Evolutionary conservation across 2,113 vertebrate genomes (phyloP).

Genomic region (Neoarius graeffei): DNA sequence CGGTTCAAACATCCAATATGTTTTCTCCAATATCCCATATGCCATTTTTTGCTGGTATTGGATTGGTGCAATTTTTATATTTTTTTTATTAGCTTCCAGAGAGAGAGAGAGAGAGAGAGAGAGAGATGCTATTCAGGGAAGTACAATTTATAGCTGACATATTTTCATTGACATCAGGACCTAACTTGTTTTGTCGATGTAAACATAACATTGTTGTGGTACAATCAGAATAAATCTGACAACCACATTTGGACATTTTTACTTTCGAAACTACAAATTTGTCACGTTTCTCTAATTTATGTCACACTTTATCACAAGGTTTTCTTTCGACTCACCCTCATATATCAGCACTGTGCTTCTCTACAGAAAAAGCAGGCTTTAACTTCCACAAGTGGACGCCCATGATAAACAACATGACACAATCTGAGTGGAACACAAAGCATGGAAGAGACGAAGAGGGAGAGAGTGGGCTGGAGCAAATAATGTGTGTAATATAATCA

Average conservation of each 20-base stretch:
- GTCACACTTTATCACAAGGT: neutral
- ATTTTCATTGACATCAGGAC: neutral
- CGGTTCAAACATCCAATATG: neutral
- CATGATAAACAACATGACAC: neutral
- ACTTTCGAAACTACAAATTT: neutral
- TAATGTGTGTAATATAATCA: conserved; percentile 1
- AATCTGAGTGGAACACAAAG: neutral
- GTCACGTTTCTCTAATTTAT: neutral
- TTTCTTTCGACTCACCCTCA: neutral
- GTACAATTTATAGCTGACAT: neutral
- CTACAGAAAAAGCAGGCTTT: neutral
- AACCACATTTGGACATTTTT: neutral
- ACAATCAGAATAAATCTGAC: neutral
- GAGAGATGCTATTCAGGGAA: neutral
- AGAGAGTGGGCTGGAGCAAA: neutral
- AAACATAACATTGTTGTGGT: too few relatives aligned
- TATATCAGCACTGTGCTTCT: neutral
- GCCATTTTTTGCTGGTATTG: too few relatives aligned
- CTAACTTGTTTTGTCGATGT: neutral
- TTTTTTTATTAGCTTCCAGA: neutral
- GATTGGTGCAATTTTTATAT: too few relatives aligned
- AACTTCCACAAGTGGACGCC: neutral
- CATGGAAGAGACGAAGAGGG: neutral
- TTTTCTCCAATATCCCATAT: neutral
- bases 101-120: neutral